Evolutionary conservation across 2,797 vertebrate genomes (phyloP), one percentile per base, ranked within the genome.

Genomic region (Oryzias sinensis): DNA sequence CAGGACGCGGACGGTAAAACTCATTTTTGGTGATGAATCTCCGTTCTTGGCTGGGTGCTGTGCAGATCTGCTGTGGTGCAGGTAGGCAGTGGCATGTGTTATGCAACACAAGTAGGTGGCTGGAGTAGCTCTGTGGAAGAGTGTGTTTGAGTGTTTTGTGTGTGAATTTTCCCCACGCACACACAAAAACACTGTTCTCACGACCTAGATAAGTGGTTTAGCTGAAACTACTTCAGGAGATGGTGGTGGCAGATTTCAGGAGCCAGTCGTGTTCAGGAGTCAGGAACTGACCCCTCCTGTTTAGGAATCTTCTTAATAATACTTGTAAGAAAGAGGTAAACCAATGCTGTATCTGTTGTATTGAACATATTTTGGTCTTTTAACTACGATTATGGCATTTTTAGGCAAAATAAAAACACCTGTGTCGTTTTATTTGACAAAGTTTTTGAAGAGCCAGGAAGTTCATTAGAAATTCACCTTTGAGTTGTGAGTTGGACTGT

Each of bases 51-150:
- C 68, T 59, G 74, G 77, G 70, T 60, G 66, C 62, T 51, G 72
- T 45, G 72, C 57, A 65, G 71, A 72, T 78, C 72, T 77, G 77
- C 68, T 55, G 59, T 55, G 59, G 79, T 74, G 84, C 76, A 83
- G 83, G 88, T 88, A 86, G 89, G 89, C 85, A 82, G 79, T 70
- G 67, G 69, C 72, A 61, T 73, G 67, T 64, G 82, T 93, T 93
- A 91, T 86, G 87, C 90, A 92, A 93, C 84, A 54, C 69, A 77
- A 84, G 88, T 89, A 89, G 87, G 85, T 85, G 86, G 86, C 85
- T 78, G 77, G 84, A 87, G 84, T 83, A 82, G 73, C 69, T 86
- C 57, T 68, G 70, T 25, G 45, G 54, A 60, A 51, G 70, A 50
- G 74, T 70, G 58, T 33, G 6, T 69, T 72, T 69, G 59, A 74